A percentile compares a stretch with the other conserved stretches of the same genome.
Conservation (phyloP, 2,797 vertebrate genomes). For the Cyprinella venusta region DNA sequence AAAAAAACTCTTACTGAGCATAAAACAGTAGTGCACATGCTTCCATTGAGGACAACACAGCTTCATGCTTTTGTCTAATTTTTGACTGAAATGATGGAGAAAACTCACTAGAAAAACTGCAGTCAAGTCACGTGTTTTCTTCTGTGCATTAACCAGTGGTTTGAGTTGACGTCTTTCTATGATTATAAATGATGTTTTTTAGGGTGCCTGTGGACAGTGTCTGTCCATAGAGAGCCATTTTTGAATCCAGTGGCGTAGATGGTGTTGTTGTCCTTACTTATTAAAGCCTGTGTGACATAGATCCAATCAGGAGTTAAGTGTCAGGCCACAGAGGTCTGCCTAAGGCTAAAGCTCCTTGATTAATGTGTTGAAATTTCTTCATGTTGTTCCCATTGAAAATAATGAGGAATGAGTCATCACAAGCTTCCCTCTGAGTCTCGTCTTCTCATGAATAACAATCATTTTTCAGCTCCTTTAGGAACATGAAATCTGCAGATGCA, state of each 20-base stretch:
- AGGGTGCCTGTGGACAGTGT: not conserved
- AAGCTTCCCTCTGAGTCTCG: slow-evolving; percentile 34
- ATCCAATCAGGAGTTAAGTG: slow-evolving; percentile 34
- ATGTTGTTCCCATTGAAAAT: slow-evolving; percentile 48
- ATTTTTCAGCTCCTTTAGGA: slow-evolving; percentile 22
- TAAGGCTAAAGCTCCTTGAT: slow-evolving; percentile 46
- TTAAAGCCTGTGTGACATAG: slow-evolving; percentile 5
- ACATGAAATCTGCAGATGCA: not conserved
- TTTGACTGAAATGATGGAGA: not conserved
- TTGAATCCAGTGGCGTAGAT: slow-evolving; percentile 22
- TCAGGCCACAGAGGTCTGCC: slow-evolving; percentile 37
- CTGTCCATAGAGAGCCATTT: slow-evolving; percentile 19
- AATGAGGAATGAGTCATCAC: slow-evolving; percentile 59
- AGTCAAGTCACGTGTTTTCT: slow-evolving; percentile 1
- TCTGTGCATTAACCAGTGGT: not conserved
- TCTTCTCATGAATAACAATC: slow-evolving; percentile 51
- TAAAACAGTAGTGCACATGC: not conserved
- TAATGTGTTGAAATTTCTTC: slow-evolving; percentile 51
- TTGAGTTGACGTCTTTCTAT: slow-evolving; percentile 8
- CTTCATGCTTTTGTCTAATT: not conserved
- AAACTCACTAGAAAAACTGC: not conserved
- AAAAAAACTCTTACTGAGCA: not conserved
- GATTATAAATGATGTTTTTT: slow-evolving; percentile 29
- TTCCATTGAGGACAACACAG: not conserved
- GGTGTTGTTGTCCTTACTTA: slow-evolving; percentile 21